Base-by-base conservation (phyloP, 2,797 vertebrate species). In the Micromesistius poutassou region DNA sequence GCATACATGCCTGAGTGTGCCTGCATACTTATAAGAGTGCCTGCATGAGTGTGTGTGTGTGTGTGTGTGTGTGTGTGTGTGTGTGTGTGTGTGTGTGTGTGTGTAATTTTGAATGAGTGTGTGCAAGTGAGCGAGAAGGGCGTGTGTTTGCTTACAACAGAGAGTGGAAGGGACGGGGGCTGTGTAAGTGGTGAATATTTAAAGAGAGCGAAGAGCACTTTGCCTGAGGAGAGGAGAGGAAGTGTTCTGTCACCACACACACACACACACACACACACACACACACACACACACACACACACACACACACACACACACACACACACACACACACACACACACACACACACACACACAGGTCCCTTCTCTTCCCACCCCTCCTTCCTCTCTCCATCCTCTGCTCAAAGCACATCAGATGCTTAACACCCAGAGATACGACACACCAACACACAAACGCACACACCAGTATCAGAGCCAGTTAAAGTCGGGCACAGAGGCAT, bases 171-270 rank as follows among this genome's bases (percentile, higher is more conserved):
- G 78, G 73, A 50, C 74, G 73, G 71, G 73, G 75, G 72, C n/a
- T 40, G 72, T 77, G 30, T 35, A 78, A 77, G 82, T 88, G 77
- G 86, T 91, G 88, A 91, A 91, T 91, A 91, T 91, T 89, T 91
- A 85, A 93, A 87, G 84, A 89, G 84, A 73, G 76, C 81, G 82
- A 77, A 72, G 79, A 87, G 87, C 89, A 86, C 90, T 90, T 87
- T 82, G 87, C 84, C 80, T 72, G 82, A 85, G 87, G 88, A 89
- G 80, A 81, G 76, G 74, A 86, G 85, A 84, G 82, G 86, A 90
- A 82, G 86, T 80, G 79, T 90, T 85, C 87, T 85, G 83, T 89
- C 88, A 84, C 83, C 74, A 70, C 10, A 73, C 71, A 33, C 68
- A 79, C 80, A 74, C 84, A 77, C 77, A 77, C 72, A 71, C 33